Evolutionary conservation across 1,140 invertebrate species (phyloP).

Genomic region (Drosophila sproati): DNA sequence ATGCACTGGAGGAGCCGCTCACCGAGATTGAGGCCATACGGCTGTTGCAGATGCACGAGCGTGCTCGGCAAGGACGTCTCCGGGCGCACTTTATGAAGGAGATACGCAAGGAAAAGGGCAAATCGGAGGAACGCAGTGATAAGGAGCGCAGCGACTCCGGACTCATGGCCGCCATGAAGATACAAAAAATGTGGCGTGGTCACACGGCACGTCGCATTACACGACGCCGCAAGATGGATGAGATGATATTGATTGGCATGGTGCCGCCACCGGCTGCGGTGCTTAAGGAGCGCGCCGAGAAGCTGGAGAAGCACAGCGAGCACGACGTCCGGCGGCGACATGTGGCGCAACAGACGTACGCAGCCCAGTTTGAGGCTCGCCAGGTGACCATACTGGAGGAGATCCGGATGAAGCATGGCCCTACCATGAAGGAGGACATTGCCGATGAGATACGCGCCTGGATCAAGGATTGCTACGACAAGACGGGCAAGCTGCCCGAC

Average conservation of each 20-base stretch:
- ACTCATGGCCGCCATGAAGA: conserved; percentile 89
- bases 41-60: conserved; percentile 95
- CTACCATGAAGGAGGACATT: conserved; percentile 92
- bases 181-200: conserved; percentile 93
- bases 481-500: conserved; percentile 95
- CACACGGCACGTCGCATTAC: conserved; percentile 90
- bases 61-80: conserved; percentile 93
- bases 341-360: conserved; percentile 87
- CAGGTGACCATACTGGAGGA: conserved; percentile 86
- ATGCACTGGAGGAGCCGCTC: conserved; percentile 86
- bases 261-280: conserved; percentile 85
- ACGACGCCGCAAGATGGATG: conserved; percentile 89
- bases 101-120: conserved; percentile 91
- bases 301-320: conserved; percentile 71
- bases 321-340: conserved; percentile 85
- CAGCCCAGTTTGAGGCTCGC: conserved; percentile 87
- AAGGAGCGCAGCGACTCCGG: conserved; percentile 85
- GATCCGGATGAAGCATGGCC: conserved; percentile 87
- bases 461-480: conserved; percentile 91
- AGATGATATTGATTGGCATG: conserved; percentile 95
- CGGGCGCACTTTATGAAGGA: conserved; percentile 96
- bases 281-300: conserved; percentile 70
- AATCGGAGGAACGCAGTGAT: conserved; percentile 86
- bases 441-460: conserved; percentile 93
- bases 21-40: conserved; percentile 93